phyloP scores from a whole-genome alignment of 2,113 vertebrate genomes.

The Tachysurus vachellii region DNA sequence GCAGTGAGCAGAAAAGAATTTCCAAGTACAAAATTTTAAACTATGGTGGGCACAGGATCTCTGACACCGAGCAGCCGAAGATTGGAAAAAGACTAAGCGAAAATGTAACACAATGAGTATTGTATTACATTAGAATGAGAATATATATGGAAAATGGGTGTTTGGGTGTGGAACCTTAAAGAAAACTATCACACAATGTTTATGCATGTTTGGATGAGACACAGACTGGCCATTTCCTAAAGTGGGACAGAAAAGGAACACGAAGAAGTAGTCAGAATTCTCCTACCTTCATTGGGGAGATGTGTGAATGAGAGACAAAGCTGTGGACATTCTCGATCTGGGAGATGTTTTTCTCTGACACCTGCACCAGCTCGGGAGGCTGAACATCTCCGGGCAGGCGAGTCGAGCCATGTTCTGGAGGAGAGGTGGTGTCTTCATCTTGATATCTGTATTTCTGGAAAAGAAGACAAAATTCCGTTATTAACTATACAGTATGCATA shows the following conservation, averaged over 20 bases:
- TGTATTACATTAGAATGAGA: conserved; percentile 10
- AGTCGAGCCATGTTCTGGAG: conserved; percentile 78
- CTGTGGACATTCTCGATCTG: conserved; percentile 93
- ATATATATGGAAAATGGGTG: background rate
- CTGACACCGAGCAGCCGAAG: background rate
- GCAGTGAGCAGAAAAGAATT: background rate
- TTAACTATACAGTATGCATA: background rate
- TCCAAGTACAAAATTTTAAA: background rate
- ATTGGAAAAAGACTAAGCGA: background rate
- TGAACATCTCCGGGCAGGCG: conserved; percentile 75
- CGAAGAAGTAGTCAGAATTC: background rate
- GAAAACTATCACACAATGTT: conserved; percentile 30
- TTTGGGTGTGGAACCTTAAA: conserved; percentile 16
- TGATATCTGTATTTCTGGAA: conserved; percentile 84
- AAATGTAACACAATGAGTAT: background rate
- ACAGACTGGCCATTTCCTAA: background rate
- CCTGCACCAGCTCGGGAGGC: conserved; percentile 89
- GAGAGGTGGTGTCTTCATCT: conserved; percentile 79
- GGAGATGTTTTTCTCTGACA: conserved; percentile 90
- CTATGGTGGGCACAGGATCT: background rate
- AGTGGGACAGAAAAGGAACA: background rate
- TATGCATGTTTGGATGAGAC: conserved; percentile 35
- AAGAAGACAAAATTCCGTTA: background rate
- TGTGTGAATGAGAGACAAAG: conserved; percentile 92
- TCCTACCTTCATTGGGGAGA: conserved; percentile 85